These are phyloP conservation scores for Napeogenes sylphis DNA, from an alignment of 2,888 invertebrate species.

Conservation along the genomic window DNA sequence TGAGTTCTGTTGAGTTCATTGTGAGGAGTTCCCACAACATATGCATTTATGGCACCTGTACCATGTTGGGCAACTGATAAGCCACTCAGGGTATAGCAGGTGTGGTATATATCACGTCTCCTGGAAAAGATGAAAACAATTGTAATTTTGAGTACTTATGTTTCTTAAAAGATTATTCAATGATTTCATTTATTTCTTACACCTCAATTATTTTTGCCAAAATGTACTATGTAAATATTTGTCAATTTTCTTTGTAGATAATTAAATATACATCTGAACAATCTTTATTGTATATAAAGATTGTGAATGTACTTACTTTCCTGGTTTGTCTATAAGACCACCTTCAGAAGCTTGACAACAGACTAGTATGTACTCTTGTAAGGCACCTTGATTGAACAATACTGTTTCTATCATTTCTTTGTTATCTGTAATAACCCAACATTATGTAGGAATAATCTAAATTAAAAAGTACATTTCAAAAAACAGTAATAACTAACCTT, in stretches of 20 bases:
- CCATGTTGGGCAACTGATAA: constrained; percentile 93
- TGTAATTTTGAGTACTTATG: not conserved
- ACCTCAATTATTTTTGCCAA: no score
- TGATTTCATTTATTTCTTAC: no score
- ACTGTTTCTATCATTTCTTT: constrained; percentile 76
- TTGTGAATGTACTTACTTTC: constrained; percentile 81
- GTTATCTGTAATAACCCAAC: constrained; percentile 51
- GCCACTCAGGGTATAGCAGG: constrained; percentile 97
- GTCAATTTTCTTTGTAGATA: no score
- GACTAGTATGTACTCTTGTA: constrained; percentile 96
- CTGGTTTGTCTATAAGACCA: constrained; percentile 97
- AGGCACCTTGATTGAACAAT: constrained; percentile 89
- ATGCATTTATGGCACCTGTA: constrained; percentile 64
- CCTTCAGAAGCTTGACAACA: constrained; percentile 94
- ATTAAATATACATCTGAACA: no score
- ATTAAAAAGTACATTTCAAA: constrained; percentile 17
- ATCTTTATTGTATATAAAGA: no score
- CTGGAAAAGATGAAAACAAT: constrained; percentile 66
- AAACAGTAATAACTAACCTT: constrained; percentile 49
- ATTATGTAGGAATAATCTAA: constrained; percentile 5
- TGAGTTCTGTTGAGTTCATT: constrained; percentile 88
- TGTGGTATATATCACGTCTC: constrained; percentile 95
- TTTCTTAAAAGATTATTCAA: not conserved
- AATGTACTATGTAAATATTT: no score
- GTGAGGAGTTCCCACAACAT: constrained; percentile 80